Conservation (phyloP, 2,113 vertebrate species). For the Podocnemis expansa region DNA sequence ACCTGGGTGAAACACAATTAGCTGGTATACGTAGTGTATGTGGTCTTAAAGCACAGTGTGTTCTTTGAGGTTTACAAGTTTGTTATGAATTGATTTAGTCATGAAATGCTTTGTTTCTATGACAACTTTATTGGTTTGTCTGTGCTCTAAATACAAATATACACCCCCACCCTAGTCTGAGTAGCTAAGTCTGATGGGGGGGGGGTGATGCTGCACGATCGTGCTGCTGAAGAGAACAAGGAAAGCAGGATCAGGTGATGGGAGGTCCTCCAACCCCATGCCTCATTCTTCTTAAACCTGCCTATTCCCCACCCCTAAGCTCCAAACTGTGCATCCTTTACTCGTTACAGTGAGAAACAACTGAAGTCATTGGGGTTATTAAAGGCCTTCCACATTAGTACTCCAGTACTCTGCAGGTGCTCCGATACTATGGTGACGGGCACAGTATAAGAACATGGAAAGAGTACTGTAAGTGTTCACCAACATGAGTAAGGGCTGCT, state of each 20-base stretch:
- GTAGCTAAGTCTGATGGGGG: neutral
- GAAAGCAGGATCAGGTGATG: neutral
- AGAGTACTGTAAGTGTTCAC: neutral
- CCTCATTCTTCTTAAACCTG: neutral
- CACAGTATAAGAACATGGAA: neutral
- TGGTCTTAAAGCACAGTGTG: no score
- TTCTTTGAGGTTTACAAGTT: no score
- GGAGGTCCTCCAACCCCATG: neutral
- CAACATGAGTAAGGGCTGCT: neutral
- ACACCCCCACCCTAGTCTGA: neutral
- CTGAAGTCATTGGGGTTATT: neutral
- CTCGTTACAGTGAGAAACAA: accelerated
- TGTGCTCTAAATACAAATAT: no score
- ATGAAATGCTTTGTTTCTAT: no score
- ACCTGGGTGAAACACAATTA: neutral
- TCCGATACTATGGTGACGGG: neutral
- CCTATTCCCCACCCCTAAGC: accelerated
- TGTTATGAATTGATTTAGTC: no score
- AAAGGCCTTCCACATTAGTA: neutral
- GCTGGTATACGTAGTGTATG: neutral
- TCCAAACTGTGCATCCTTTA: neutral
- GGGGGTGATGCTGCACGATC: neutral
- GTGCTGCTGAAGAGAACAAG: neutral
- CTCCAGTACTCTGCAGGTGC: neutral
- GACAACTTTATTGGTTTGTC: no score